These are phyloP conservation scores for Chelon labrosus DNA, from an alignment of 2,797 vertebrate genomes.

Conservation along the genomic window DNA sequence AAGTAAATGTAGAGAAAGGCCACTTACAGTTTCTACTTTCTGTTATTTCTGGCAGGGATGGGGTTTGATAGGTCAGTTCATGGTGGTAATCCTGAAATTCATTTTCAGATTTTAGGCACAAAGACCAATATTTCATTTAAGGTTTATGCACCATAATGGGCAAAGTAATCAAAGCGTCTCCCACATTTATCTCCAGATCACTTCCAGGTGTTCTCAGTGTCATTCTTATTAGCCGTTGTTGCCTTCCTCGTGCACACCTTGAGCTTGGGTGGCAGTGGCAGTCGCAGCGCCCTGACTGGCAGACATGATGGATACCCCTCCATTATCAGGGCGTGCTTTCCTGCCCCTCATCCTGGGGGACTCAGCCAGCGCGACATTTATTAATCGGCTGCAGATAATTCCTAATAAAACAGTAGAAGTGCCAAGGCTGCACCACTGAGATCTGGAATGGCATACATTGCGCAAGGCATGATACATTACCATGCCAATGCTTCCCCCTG, in stretches of 20 bases:
- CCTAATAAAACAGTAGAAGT: constrained; percentile 71
- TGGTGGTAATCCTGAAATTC: background rate
- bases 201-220: constrained; percentile 47
- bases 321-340: constrained; percentile 71
- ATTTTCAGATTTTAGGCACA: constrained; percentile 10
- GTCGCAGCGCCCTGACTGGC: constrained; percentile 57
- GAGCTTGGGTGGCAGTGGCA: constrained; percentile 41
- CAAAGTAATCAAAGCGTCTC: constrained; percentile 27
- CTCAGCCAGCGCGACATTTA: constrained; percentile 60
- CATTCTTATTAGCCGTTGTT: constrained; percentile 25
- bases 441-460: constrained; percentile 49
- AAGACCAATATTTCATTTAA: constrained; percentile 36
- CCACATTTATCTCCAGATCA: constrained; percentile 42
- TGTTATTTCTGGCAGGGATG: background rate
- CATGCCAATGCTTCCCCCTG: constrained; percentile 51
- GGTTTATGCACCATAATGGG: constrained; percentile 52
- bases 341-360: constrained; percentile 66
- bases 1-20: constrained; percentile 3
- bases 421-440: constrained; percentile 51
- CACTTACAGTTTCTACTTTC: background rate
- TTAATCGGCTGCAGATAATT: constrained; percentile 80
- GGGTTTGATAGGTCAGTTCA: background rate
- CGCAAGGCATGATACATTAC: constrained; percentile 70
- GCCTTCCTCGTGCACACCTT: constrained; percentile 24
- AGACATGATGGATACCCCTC: constrained; percentile 78